Evolutionary conservation across 2,113 vertebrate species (phyloP).

Genomic region (Eurystomus gularis): DNA sequence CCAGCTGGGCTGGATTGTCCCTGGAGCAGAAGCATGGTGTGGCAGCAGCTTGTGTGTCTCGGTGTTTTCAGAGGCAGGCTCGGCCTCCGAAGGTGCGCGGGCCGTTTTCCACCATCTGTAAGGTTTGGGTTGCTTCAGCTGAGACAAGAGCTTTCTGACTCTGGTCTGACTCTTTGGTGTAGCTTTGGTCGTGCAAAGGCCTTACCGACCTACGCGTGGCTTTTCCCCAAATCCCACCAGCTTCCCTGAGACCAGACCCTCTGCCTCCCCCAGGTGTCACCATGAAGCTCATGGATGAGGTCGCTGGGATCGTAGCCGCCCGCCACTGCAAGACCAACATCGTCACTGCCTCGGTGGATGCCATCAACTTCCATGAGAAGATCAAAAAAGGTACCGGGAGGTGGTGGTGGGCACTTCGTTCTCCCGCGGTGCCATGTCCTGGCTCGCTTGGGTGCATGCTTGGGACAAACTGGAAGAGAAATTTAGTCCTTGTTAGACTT

Average conservation of each 20-base stretch:
- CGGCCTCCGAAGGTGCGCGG: neutral
- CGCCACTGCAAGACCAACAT: conserved; percentile 96
- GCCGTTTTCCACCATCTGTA: neutral
- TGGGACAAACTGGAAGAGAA: neutral
- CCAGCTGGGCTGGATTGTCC: fast-evolving
- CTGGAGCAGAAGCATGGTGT: fast-evolving
- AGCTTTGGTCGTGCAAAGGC: neutral
- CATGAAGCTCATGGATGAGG: conserved; percentile 99
- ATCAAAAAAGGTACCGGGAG: conserved; percentile 87
- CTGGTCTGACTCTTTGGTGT: fast-evolving
- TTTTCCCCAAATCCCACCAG: neutral
- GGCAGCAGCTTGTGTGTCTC: fast-evolving
- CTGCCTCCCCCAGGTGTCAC: conserved; percentile 83
- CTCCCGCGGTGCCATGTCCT: fast-evolving
- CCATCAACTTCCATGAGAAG: conserved; percentile 95
- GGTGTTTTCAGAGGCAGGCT: neutral
- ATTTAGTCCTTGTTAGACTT: neutral
- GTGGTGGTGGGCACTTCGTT: neutral
- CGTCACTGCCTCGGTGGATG: conserved; percentile 92
- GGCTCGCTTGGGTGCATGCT: fast-evolving
- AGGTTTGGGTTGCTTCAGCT: neutral
- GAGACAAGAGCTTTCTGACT: neutral
- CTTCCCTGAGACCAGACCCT: neutral
- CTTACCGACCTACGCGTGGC: fast-evolving
- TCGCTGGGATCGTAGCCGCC: conserved; percentile 89